Base-by-base conservation (phyloP, 1,140 invertebrate genomes). In the Vanessa tameamea region DNA sequence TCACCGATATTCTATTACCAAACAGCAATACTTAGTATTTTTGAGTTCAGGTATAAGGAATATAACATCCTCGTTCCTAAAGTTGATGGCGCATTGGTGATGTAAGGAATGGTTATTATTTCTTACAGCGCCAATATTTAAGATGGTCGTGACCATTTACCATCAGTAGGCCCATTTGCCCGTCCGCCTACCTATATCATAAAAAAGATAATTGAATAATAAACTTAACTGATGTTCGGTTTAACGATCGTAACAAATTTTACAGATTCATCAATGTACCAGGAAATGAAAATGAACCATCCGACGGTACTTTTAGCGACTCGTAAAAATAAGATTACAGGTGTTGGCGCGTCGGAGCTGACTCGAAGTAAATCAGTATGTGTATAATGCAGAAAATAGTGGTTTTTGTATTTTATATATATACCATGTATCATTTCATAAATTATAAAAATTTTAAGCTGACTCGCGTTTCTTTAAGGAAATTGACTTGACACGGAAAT, bases 401-500 rank as follows among this genome's bases (percentile, higher is more conserved):
- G 23, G 69, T 14, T 69, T 23, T 23, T 20, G 6, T 23, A 57
- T 57, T 31, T 31, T 15, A n/a, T n/a, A 31, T 61, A 7, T 61
- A 37, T n/a, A 37, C 6, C 12, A 20, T 47, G 43, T 47, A 57
- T 2, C 0, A 11, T 53, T 53, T 16, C 0, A n/a, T 13, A 47
- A 16, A 64, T 64, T 64, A 47, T 64, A 47, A 26, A 47, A n/a
- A 43, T n/a, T 31, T 64, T 20, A 31, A 64, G 11, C 16, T 15
- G 72, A 65, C 47, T 61, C 73, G 71, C 73, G 79, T 85, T 84
- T 89, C 82, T 84, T 84, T 83, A 87, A 92, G 90, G 90, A 91
- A 73, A 87, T 92, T 75, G 92, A 92, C 74, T 82, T 94, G 57
- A 91, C 93, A 0, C 91, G 93, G 73, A 94, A 94, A 76, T 83